Conservation (phyloP, 35 echinoderm and acorn worm genomes). For the Hemicentrotus pulcherrimus region DNA sequence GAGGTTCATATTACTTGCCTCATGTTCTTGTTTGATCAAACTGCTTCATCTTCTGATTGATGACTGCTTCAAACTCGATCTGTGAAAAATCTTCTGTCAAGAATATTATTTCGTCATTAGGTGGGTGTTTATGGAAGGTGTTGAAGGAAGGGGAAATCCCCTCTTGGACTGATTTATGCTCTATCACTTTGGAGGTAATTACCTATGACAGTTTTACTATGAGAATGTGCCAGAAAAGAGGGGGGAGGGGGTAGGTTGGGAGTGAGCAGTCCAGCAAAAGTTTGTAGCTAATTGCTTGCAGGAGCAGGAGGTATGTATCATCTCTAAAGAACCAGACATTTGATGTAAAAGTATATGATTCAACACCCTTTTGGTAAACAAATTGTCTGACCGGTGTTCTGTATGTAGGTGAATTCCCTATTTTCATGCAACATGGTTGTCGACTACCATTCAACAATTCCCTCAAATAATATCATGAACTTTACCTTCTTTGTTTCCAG, state of each 20-base stretch:
- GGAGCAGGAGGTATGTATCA: background rate
- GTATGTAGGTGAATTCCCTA: too few species aligned
- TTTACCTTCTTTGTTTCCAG: too few species aligned
- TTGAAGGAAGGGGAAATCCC: background rate
- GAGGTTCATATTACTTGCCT: background rate
- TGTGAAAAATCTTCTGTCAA: background rate
- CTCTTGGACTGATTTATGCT: background rate
- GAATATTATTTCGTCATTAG: background rate
- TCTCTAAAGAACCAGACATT: too few species aligned
- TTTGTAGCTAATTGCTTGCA: background rate
- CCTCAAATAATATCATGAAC: too few species aligned
- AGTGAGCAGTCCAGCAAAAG: background rate
- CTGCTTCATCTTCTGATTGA: background rate
- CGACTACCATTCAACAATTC: too few species aligned
- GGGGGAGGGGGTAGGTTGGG: background rate
- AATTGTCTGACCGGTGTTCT: too few species aligned
- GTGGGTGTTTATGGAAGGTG: slow-evolving; percentile 1
- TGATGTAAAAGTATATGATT: too few species aligned
- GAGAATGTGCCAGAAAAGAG: background rate
- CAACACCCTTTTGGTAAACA: too few species aligned
- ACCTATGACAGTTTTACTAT: background rate
- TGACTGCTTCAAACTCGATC: background rate
- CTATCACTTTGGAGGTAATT: background rate
- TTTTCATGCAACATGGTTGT: too few species aligned
- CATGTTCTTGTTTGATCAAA: background rate